Evolutionary conservation across 2,888 invertebrate genomes (phyloP).

Genomic region (Phalera bucephala): DNA sequence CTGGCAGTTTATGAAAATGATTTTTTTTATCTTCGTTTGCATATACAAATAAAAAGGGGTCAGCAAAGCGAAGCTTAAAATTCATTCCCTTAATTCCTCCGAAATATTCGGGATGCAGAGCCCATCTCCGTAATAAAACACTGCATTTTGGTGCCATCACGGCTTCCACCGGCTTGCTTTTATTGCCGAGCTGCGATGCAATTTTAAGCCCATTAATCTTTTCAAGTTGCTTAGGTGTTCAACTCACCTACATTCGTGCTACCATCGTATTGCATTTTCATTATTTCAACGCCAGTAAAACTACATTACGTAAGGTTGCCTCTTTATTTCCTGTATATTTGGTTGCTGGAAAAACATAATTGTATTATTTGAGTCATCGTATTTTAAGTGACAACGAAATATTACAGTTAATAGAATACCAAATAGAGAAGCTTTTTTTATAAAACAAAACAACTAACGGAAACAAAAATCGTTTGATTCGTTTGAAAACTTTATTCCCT

Average conservation of each 20-base stretch:
- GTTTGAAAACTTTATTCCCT: constrained; percentile 4
- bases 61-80: constrained; percentile 30
- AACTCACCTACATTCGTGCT: constrained; percentile 39
- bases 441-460: background rate
- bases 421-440: constrained; percentile 1
- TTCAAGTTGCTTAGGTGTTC: constrained; percentile 59
- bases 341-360: constrained; percentile 5
- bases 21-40: no score
- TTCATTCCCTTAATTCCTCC: constrained; percentile 49
- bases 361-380: constrained; percentile 5
- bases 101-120: constrained; percentile 39
- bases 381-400: constrained; percentile 3
- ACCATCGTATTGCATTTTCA: constrained; percentile 29
- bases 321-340: constrained; percentile 24
- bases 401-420: constrained; percentile 3
- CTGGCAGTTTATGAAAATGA: constrained; percentile 12
- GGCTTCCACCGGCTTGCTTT: constrained; percentile 59
- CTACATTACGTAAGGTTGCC: constrained; percentile 10
- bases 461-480: background rate
- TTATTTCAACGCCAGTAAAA: constrained; percentile 23
- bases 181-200: constrained; percentile 75
- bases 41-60: constrained; percentile 21
- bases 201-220: constrained; percentile 79
- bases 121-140: constrained; percentile 63
- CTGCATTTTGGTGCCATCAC: constrained; percentile 47